Base-by-base conservation (phyloP, 30 jellyfish, hydroid and myxozoan species). In the Catostylus mosaicus region DNA sequence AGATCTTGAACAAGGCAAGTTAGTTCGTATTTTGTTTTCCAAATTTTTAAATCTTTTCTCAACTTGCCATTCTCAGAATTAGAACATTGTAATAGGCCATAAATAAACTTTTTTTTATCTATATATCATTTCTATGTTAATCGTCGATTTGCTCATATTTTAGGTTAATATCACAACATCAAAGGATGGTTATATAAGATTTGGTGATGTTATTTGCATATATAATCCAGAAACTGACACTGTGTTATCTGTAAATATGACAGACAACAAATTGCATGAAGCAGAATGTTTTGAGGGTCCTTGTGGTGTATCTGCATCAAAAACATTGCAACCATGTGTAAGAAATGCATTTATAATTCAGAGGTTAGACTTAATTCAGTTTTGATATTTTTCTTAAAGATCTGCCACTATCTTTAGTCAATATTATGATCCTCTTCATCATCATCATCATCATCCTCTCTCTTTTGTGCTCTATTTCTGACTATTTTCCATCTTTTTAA, bases 231-330 rank as follows among this genome's bases (percentile, higher is more conserved):
- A 77, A 16, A n/a, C 64, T 6, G 96, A 93, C 52, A 82, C 77
- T 40, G 83, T 51, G 4, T 61, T 93, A 35, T 88, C 99, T 35
- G 93, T 93, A 1, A 83, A 88, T 65, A 71, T 93, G 95, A 34
- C 99, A 1, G 96, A 75, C 59, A 93, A 86, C 61, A 93, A 84
- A 52, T 70, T 93, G 30, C 97, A 80, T 61, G 97, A 93, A 65
- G 73, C 96, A 5, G 88, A 93, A 30, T 24, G 59, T 23, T 65
- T 92, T 51, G 88, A 84, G 34, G 95, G 94, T 26, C 97, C 97
- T 7, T 93, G 99, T 82, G 91, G 99, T n/a, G 97, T 93, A 26
- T 88, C 99, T 30, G 97, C 94, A 1, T 93, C 99, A 24, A 84
- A 83, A 76, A 33, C 71, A 0, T 73, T 93, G 24, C 84, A 80